phyloP scores from a whole-genome alignment of 2,888 invertebrate genomes.

The Dinocampus coccinellae region DNA sequence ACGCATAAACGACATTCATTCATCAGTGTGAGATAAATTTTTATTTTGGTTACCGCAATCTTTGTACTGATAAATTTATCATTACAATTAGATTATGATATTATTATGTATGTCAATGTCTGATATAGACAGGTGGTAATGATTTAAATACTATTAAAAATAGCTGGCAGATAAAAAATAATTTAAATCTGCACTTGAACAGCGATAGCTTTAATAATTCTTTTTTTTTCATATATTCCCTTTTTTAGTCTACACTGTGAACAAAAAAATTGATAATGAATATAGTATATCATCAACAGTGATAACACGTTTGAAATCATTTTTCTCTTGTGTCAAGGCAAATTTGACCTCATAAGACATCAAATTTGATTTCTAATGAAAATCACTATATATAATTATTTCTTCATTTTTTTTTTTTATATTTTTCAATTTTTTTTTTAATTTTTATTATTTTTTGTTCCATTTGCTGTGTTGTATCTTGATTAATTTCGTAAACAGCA shows the following conservation, averaged over 20 bases:
- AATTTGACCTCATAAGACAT: not conserved
- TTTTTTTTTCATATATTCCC: not conserved
- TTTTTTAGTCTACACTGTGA: not conserved
- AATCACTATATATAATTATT: not conserved
- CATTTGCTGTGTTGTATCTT: slow-evolving; percentile 39
- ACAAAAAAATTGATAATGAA: not conserved
- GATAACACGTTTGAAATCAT: not conserved
- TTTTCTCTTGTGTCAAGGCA: not conserved
- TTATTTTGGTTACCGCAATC: slow-evolving; percentile 13
- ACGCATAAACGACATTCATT: slow-evolving; percentile 7
- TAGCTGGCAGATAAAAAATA: slow-evolving; percentile 1
- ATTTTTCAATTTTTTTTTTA: not conserved
- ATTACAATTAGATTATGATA: slow-evolving; percentile 35
- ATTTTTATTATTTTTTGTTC: slow-evolving; percentile 32
- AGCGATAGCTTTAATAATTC: slow-evolving; percentile 7
- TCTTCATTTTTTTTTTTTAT: not conserved
- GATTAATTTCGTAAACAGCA: slow-evolving; percentile 47
- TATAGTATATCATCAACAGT: not conserved
- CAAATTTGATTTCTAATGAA: not conserved
- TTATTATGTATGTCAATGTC: not conserved
- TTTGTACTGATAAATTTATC: slow-evolving; percentile 45
- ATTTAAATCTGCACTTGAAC: not conserved
- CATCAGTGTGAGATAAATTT: slow-evolving; percentile 9
- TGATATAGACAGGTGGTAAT: not conserved
- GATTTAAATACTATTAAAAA: slow-evolving; percentile 12